Evolutionary conservation across 2,797 vertebrate genomes (phyloP), one percentile per base, ranked within the genome.

Genomic region (Sebastes diaconus): DNA sequence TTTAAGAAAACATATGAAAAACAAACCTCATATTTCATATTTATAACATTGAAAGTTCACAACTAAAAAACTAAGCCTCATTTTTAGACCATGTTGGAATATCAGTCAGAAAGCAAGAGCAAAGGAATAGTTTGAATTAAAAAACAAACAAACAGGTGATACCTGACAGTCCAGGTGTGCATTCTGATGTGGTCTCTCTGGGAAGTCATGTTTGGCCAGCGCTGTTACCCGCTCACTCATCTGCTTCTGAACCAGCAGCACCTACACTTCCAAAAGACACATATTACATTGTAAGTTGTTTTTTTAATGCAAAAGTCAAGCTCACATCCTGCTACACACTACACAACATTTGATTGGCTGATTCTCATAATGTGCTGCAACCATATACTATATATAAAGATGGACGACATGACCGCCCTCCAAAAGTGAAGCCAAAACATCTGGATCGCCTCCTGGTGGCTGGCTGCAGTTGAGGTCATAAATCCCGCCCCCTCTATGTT

Each of bases 231-330:
- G 95, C 93, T 99, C 98, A 1, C 97, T 96, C 97, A 99, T 98
- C 94, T 99, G 98, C 92, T 99, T 99, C 65, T 97, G 96, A 59
- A 99, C 97, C 16, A 99, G 89, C 84, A 99, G 94, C 79, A 99
- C 98, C 94, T 95, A 22, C 10, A 84, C 29, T 57, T 36, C 30
- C 80, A 81, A 61, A 60, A 77, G 12, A 87, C 52, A 63, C 7
- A 60, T 6, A 12, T 2, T 7, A 3, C 6, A 16, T 18, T 16
- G 8, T 16, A 7, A 60, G 29, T 30, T 4, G 2, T 16, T 3
- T 66, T 39, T 25, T 46, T 34, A 10, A 12, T 4, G 2, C 2
- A 50, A 42, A 63, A 30, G 20, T 9, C 27, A 67, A 61, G 32
- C 27, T 58, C 46, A 13, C 42, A 75, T 73, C 24, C 63, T 50